These are phyloP conservation scores for Drosophila bunnanda DNA, from an alignment of 2,888 invertebrate genomes.

Conservation along the genomic window DNA sequence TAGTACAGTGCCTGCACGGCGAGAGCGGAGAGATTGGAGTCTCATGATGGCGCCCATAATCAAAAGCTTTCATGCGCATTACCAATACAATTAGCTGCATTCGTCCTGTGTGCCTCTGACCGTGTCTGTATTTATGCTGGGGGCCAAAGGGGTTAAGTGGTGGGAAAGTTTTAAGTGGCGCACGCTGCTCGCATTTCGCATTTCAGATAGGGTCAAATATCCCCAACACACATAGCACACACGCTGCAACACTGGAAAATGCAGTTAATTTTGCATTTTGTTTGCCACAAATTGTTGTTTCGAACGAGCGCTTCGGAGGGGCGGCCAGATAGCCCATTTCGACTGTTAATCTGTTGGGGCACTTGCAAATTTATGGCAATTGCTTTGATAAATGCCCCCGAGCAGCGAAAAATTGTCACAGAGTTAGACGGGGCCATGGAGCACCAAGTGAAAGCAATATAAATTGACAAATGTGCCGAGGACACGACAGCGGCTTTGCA, in stretches of 20 bases:
- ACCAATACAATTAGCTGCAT: conserved; percentile 71
- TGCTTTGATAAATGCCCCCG: conserved; percentile 55
- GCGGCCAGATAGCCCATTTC: conserved; percentile 44
- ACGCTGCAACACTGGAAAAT: conserved; percentile 32
- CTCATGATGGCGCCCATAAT: conserved; percentile 56
- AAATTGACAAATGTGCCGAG: conserved; percentile 56
- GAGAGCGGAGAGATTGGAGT: conserved; percentile 12
- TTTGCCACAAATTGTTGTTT: conserved; percentile 56
- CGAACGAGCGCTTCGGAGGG: conserved; percentile 5
- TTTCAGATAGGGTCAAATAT: conserved; percentile 48
- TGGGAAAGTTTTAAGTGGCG: conserved; percentile 57
- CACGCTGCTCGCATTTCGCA: conserved; percentile 47
- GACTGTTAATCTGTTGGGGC: conserved; percentile 68
- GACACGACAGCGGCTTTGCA: conserved; percentile 31
- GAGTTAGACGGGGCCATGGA: conserved; percentile 12
- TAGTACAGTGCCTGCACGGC: neutral
- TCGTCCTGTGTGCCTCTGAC: conserved; percentile 31
- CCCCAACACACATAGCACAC: conserved; percentile 31
- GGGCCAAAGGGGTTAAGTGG: conserved; percentile 4
- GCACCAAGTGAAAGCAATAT: conserved; percentile 48
- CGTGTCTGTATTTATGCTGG: conserved; percentile 1
- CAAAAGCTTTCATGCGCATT: conserved; percentile 62
- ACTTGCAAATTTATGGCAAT: conserved; percentile 68
- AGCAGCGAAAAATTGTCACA: conserved; percentile 39
- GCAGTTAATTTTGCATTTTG: conserved; percentile 66